Evolutionary conservation across 92 coral and sea anemone species (phyloP).

Genomic region (Porites cylindrica): DNA sequence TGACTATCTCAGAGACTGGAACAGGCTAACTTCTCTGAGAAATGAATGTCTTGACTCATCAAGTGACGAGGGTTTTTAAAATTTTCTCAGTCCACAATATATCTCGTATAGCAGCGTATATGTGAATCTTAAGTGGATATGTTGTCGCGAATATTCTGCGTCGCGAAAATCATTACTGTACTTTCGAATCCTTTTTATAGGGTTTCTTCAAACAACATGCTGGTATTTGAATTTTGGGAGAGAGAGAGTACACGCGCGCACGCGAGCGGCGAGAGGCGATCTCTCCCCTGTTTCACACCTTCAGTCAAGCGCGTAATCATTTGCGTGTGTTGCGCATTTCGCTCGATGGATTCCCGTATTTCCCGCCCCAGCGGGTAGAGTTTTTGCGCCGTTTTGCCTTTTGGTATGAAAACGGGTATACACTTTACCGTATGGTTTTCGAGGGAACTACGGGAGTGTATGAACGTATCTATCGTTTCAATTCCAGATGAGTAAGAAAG

Average conservation of each 20-base stretch:
- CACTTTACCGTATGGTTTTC: no score
- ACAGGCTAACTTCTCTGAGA: no score
- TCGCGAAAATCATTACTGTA: slow-evolving; percentile 12
- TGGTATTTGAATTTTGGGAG: background rate
- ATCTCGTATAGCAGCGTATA: slow-evolving; percentile 28
- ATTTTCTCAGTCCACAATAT: slow-evolving; percentile 17
- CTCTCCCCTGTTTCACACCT: background rate
- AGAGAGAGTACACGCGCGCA: slow-evolving; percentile 9
- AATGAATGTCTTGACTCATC: no score
- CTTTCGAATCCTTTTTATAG: slow-evolving; percentile 32
- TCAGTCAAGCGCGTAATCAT: background rate
- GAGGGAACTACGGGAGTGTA: no score
- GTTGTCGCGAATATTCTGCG: slow-evolving; percentile 7
- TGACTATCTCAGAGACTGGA: no score
- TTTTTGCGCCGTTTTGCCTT: no score
- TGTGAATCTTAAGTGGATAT: background rate
- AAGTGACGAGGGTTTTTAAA: no score
- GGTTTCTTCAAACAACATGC: background rate
- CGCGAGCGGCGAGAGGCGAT: background rate
- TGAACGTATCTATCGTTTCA: no score
- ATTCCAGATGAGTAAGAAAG: no score
- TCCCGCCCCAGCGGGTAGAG: no score
- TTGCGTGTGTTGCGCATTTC: background rate
- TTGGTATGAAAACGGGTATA: no score
- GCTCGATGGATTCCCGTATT: background rate